Base-by-base conservation (phyloP, 2,888 invertebrate species). In the Lasioglossum lativentre region DNA sequence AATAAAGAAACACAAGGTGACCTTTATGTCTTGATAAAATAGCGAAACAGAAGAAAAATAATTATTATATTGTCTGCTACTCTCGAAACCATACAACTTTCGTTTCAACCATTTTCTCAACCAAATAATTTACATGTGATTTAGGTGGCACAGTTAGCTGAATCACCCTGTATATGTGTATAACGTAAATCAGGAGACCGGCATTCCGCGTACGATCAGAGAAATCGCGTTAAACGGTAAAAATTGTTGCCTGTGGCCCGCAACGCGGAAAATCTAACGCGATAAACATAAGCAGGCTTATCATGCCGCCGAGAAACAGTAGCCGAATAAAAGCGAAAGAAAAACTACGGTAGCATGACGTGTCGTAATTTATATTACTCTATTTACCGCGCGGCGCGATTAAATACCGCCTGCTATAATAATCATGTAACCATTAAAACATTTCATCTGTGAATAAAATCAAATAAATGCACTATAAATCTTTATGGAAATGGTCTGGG, bases 201-300 rank as follows among this genome's bases (percentile, higher is more conserved):
- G n/a, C 23, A 34, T 59, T 42, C 71, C 38, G 6, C 66, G 45
- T 8, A 19, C 0, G 5, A 63, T 30, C 34, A 56, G 85, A 66
- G 85, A 85, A 85, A 83, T 78, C 83, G 52, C n/a, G 56, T n/a
- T 30, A 45, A 56, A 40, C 16, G 52, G 47, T 56, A 83, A 75
- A 72, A 30, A 66, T n/a, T 16, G 23, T 12, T 16, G 42, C 0
- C 14, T 34, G 16, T 38, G 27, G n/a, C 30, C 34, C 0, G 14
- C 56, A 27, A 16, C 52, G 42, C 27, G 38, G 56, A 72, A 59
- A 72, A 78, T 19, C 19, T 59, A 56, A 72, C 30, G 70, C 40
- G 70, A 71, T 68, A 68, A 68, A 68, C 23, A 34, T 10, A 68
- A 23, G 34, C 10, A 12, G 66, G 23, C 34, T 68, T 68, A 68